A percentile compares a stretch with the other conserved stretches of the same genome.
Conservation (phyloP, 1,140 invertebrate genomes). For the Cydia amplana region DNA sequence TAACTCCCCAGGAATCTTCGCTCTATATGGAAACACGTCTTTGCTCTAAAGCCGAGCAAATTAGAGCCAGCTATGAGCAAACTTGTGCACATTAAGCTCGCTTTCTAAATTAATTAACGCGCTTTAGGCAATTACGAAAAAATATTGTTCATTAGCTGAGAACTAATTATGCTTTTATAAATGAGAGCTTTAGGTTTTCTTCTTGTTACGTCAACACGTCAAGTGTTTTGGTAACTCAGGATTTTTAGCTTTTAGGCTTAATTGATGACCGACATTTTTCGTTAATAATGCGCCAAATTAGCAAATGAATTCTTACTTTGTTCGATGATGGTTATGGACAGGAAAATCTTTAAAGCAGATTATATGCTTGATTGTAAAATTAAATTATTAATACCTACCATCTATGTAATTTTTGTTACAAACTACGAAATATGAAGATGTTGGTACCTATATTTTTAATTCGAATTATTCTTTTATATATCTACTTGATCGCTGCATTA, state of each 20-base stretch:
- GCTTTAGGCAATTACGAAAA: slow-evolving; percentile 61
- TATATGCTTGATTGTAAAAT: no score
- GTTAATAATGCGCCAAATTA: no score
- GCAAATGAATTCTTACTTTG: no score
- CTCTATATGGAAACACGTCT: slow-evolving; percentile 67
- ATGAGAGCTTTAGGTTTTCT: slow-evolving; percentile 2
- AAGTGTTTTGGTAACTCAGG: neutral
- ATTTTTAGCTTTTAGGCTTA: neutral
- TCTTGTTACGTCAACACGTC: neutral
- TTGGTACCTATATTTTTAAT: no score
- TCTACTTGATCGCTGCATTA: no score
- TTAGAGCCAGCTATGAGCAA: slow-evolving; percentile 49
- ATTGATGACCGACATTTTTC: neutral
- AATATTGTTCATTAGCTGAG: slow-evolving; percentile 46
- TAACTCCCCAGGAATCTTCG: slow-evolving; percentile 60
- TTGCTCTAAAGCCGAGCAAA: slow-evolving; percentile 69
- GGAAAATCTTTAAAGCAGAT: no score
- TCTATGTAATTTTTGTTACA: no score
- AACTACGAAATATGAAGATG: no score
- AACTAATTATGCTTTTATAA: slow-evolving; percentile 39
- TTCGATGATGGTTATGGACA: no score
- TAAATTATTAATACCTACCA: no score
- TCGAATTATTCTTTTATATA: no score
- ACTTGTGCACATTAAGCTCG: slow-evolving; percentile 59
- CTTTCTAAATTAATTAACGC: slow-evolving; percentile 68